Base-by-base conservation (phyloP, 2,797 vertebrate genomes). In the Parauchenoglanis ngamensis region DNA sequence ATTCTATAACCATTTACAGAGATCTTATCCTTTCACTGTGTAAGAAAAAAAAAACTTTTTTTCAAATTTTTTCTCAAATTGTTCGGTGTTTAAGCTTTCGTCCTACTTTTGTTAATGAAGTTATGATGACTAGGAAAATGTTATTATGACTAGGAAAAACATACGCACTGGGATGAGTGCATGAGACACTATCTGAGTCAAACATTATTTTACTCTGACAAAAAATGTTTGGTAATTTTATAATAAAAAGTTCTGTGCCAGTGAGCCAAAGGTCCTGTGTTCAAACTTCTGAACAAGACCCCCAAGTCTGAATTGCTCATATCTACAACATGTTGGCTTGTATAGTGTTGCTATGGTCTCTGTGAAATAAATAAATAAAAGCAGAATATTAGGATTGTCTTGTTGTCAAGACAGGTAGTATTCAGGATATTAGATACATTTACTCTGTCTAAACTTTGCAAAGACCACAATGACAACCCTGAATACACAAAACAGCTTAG, bases 291-390 rank as follows among this genome's bases (percentile, higher is more conserved):
- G 25, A 25, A 52, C 72, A 75, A 25, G 44, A 4, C 44, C 72
- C 10, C 67, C 1, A 68, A 21, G 0, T 21, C 17, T 70, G 44
- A 52, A 15, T 25, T 49, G 23, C 4, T 17, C 49, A 77, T 15
- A 28, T 15, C 73, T 8, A 77, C 75, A 31, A 31, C 10, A 31
- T 77, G 57, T 17, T 44, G 56, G 35, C 25, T 7, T 61, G 23
- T 1, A 44, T 25, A 61, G 23, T 35, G 31, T 79, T 23, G 35
- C 77, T 79, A 79, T 59, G 54, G 56, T 25, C 3, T 44, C 31
- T 13, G 56, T 23, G 35, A 80, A 81, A 46, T 61, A 81, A 81
- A 80, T 80, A 61, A 59, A 44, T 81, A 17, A 8, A 46, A 61
- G 46, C 12, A 46, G 1, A 61, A 25, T 44, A 40, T 44, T 61